These are phyloP conservation scores for Orchestia grillus DNA, from an alignment of 1,140 invertebrate species.

Conservation along the genomic window DNA sequence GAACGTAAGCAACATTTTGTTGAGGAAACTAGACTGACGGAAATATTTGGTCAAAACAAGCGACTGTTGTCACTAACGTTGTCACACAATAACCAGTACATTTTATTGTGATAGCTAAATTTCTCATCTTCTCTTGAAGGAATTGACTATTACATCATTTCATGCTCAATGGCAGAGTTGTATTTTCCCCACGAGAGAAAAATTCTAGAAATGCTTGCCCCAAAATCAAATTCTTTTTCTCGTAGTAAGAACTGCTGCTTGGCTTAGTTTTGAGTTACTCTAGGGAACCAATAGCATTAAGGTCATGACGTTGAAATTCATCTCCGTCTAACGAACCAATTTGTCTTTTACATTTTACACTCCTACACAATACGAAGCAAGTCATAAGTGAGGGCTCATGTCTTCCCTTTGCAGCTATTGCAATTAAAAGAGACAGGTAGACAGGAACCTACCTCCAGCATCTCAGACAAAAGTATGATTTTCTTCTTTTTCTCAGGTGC, in stretches of 20 bases:
- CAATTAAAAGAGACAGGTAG: not conserved
- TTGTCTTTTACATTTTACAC: no score
- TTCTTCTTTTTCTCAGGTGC: conserved; percentile 78
- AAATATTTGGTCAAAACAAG: no score
- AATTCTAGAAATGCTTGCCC: not conserved
- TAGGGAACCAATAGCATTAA: no score
- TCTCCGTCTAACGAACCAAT: no score
- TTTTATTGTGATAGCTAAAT: not conserved
- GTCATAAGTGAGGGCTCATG: no score
- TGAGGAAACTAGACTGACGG: no score
- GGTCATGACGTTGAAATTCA: no score
- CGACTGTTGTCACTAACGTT: no score
- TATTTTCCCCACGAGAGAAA: not conserved
- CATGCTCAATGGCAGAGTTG: not conserved
- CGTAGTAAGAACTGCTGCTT: not conserved
- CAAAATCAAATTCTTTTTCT: not conserved
- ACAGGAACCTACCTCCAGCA: not conserved
- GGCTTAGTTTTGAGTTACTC: no score
- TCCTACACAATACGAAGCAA: no score
- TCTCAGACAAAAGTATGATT: not conserved
- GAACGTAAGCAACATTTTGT: no score
- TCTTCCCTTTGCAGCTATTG: no score
- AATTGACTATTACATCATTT: not conserved
- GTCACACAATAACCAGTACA: not conserved
- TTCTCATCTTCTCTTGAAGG: not conserved